Evolutionary conservation across 2,888 invertebrate species (phyloP).

Genomic region (Oligia fasciuncula): DNA sequence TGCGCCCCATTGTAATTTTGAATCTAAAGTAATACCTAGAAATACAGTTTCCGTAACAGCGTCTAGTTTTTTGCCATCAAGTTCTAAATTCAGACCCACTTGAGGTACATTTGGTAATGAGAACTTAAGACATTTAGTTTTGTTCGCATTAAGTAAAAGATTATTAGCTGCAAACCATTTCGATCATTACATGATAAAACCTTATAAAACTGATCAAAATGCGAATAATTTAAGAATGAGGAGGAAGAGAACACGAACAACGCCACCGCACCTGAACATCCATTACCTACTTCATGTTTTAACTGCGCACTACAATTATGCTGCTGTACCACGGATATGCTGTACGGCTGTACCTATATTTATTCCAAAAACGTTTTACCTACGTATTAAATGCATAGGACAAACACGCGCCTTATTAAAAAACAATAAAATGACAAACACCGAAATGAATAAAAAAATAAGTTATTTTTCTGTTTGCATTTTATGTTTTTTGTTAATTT

Average conservation of each 20-base stretch:
- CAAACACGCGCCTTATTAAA: not conserved
- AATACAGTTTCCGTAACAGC: no score
- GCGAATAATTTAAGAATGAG: not conserved
- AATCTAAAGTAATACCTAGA: no score
- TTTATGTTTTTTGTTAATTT: slow-evolving; percentile 4
- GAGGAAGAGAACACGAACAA: not conserved
- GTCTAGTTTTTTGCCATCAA: no score
- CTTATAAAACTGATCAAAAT: not conserved
- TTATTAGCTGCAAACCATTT: no score
- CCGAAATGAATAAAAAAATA: not conserved
- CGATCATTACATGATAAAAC: not conserved
- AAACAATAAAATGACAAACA: slow-evolving; percentile 2
- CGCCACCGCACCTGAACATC: not conserved
- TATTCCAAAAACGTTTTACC: not conserved
- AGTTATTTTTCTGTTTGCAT: slow-evolving; percentile 1
- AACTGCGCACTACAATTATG: not conserved
- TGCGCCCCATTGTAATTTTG: no score
- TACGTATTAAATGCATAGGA: not conserved
- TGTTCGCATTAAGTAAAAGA: no score
- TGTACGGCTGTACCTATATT: not conserved
- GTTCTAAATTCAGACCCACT: no score
- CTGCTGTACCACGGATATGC: not conserved
- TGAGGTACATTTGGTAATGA: no score
- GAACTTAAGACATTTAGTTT: no score
- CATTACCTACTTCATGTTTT: not conserved